Conservation (phyloP, 2,113 vertebrate genomes). For the Hucho hucho region DNA sequence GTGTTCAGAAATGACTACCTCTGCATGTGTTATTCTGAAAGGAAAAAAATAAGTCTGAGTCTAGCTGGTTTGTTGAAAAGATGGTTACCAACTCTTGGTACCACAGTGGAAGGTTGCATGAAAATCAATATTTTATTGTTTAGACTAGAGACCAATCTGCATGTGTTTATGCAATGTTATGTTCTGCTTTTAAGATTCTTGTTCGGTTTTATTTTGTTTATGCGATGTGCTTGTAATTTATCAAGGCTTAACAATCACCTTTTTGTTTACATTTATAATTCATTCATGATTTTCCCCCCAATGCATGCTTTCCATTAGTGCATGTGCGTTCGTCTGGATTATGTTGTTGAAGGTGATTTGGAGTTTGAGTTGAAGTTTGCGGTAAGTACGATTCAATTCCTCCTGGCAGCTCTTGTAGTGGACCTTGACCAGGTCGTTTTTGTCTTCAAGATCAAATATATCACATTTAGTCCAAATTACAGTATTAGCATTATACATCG, state of each 20-base stretch:
- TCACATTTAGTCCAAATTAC: neutral
- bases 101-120: no score
- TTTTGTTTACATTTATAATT: constrained; percentile 15
- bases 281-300: constrained; percentile 25
- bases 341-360: constrained; percentile 53
- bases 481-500: neutral
- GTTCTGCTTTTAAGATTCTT: neutral
- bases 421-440: neutral
- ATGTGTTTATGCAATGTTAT: neutral
- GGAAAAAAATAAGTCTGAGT: no score
- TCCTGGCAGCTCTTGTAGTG: neutral
- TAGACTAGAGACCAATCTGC: neutral
- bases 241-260: neutral
- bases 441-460: neutral
- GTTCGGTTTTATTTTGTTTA: neutral
- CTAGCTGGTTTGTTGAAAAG: no score
- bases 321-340: constrained; percentile 63
- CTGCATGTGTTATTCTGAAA: no score
- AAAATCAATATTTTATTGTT: no score
- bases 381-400: constrained; percentile 47
- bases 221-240: neutral
- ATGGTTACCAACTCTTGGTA: no score
- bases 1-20: no score
- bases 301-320: constrained; percentile 60
- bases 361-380: constrained; percentile 19